phyloP scores from a whole-genome alignment of 2,888 invertebrate species.

The Smittia sp. region DNA sequence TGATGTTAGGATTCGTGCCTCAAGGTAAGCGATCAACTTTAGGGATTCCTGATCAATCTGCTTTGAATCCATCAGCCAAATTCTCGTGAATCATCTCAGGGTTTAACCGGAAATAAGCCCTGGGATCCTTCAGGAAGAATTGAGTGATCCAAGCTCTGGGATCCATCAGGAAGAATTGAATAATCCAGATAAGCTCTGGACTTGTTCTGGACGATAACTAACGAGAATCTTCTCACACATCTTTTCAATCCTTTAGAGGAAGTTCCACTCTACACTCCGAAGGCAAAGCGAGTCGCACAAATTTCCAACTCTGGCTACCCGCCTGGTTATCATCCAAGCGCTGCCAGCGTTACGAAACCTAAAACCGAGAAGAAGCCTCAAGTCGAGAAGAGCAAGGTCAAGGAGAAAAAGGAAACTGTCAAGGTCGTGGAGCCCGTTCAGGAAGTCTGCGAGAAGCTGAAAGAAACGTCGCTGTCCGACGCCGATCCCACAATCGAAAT shows the following conservation, averaged over 20 bases:
- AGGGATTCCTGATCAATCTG: not conserved
- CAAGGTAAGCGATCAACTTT: slow-evolving; percentile 23
- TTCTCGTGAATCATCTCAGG: too few relatives aligned
- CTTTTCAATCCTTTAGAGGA: slow-evolving; percentile 26
- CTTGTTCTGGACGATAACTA: too few relatives aligned
- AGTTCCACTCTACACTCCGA: slow-evolving; percentile 34
- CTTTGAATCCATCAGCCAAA: too few relatives aligned
- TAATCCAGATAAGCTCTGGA: too few relatives aligned
- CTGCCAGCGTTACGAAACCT: not conserved
- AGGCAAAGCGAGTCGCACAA: slow-evolving; percentile 25
- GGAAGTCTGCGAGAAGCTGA: not conserved
- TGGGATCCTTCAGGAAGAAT: too few relatives aligned
- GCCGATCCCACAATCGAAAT: slow-evolving; percentile 20
- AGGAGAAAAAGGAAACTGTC: not conserved
- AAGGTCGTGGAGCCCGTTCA: not conserved
- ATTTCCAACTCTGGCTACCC: not conserved
- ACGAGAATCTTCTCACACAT: too few relatives aligned
- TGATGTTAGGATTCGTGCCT: slow-evolving; percentile 27
- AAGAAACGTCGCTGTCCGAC: not conserved
- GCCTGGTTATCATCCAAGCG: slow-evolving; percentile 21
- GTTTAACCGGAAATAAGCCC: too few relatives aligned
- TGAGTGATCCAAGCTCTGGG: too few relatives aligned
- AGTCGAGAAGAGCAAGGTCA: not conserved
- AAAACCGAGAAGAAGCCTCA: slow-evolving; percentile 11
- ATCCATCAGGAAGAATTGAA: too few relatives aligned